phyloP scores from a whole-genome alignment of 2,888 invertebrate species.

The Xestobium rufovillosum region DNA sequence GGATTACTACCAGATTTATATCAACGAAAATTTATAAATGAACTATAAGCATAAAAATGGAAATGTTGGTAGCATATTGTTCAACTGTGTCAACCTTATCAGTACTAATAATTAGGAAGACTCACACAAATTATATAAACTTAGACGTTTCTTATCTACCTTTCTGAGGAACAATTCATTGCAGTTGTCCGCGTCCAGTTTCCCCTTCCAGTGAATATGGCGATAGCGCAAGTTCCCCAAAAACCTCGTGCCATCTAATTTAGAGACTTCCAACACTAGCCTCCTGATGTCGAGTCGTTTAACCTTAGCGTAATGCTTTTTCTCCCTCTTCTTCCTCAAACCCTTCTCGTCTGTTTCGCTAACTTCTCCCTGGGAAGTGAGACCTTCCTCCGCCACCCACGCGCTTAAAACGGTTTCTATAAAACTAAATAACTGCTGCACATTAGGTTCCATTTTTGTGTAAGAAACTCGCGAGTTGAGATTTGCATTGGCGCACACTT shows the following conservation, averaged over 20 bases:
- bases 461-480: conserved; percentile 42
- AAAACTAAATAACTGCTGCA: conserved; percentile 74
- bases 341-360: conserved; percentile 66
- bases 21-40: not conserved
- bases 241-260: conserved; percentile 56
- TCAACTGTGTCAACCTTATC: no score
- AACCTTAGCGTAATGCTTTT: conserved; percentile 57
- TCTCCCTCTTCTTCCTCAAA: conserved; percentile 49
- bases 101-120: no score
- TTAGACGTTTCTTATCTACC: conserved; percentile 58
- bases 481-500: conserved; percentile 65
- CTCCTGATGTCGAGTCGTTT: conserved; percentile 62
- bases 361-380: conserved; percentile 65
- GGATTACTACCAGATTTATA: not conserved
- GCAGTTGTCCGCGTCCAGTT: conserved; percentile 79
- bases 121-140: no score
- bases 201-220: conserved; percentile 79
- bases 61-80: no score
- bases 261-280: conserved; percentile 63
- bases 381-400: conserved; percentile 67
- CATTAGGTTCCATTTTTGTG: conserved; percentile 58
- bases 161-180: conserved; percentile 82
- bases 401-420: conserved; percentile 73
- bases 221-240: conserved; percentile 64
- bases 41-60: no score